These are phyloP conservation scores for Drosophila kanapiae DNA, from an alignment of 1,140 invertebrate genomes.

Conservation along the genomic window DNA sequence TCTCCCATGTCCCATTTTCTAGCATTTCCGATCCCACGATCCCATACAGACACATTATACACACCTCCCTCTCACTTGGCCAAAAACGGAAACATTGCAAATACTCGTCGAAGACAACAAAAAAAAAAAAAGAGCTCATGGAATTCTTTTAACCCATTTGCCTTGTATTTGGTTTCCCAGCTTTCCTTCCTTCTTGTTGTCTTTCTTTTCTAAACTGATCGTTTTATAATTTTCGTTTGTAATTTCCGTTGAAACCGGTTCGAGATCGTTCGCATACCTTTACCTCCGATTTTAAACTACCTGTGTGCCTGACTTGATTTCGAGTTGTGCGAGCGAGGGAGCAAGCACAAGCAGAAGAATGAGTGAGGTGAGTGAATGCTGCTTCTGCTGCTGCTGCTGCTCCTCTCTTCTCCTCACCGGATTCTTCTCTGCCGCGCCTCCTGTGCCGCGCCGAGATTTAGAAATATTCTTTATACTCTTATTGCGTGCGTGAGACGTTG, in stretches of 20 bases:
- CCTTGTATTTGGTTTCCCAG: slow-evolving; percentile 41
- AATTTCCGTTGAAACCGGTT: slow-evolving; percentile 85
- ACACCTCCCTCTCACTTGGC: slow-evolving; percentile 16
- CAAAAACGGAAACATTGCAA: slow-evolving; percentile 73
- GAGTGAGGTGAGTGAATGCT: slow-evolving; percentile 31
- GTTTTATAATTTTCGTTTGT: slow-evolving; percentile 84
- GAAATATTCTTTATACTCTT: slow-evolving; percentile 73
- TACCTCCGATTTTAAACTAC: slow-evolving; percentile 65
- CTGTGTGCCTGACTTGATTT: slow-evolving; percentile 61
- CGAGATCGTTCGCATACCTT: slow-evolving; percentile 80
- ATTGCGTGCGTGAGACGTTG: slow-evolving; percentile 60
- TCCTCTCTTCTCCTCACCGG: slow-evolving; percentile 3
- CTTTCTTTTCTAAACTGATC: slow-evolving; percentile 79
- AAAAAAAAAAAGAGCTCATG: slow-evolving; percentile 12
- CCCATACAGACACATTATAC: slow-evolving; percentile 15
- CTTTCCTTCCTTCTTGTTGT: slow-evolving; percentile 44
- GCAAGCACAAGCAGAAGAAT: slow-evolving; percentile 4
- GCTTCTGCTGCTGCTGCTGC: slow-evolving; percentile 12
- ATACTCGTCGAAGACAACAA: slow-evolving; percentile 38
- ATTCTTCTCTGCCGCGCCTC: slow-evolving; percentile 48
- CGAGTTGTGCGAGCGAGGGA: slow-evolving; percentile 16
- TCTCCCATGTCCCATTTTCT: slow-evolving; percentile 47
- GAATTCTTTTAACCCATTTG: slow-evolving; percentile 55
- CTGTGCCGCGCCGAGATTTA: slow-evolving; percentile 69
- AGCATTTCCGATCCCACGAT: slow-evolving; percentile 78